A percentile compares a stretch with the other conserved stretches of the same genome.
Conservation (phyloP, 2,888 invertebrate genomes). For the Pollenia angustigena region DNA sequence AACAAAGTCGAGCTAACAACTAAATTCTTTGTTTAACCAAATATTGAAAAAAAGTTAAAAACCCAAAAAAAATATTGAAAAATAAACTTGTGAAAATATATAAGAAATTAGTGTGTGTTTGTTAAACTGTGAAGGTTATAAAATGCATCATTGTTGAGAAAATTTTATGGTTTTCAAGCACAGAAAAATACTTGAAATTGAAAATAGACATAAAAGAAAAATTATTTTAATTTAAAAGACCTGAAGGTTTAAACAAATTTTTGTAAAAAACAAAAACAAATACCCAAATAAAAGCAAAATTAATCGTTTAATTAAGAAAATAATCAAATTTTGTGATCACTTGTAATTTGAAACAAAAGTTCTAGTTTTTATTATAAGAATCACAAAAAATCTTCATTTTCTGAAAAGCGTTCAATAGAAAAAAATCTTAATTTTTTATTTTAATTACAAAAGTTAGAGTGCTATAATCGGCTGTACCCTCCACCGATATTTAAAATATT, state of each 20-base stretch:
- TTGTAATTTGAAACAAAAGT: too few relatives aligned
- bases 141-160: constrained; percentile 65
- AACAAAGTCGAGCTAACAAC: constrained; percentile 40
- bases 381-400: too few relatives aligned
- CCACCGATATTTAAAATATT: too few relatives aligned
- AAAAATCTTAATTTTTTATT: too few relatives aligned
- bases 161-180: constrained; percentile 52
- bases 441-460: too few relatives aligned
- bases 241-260: constrained; percentile 40
- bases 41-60: constrained; percentile 16
- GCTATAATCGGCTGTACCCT: too few relatives aligned
- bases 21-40: constrained; percentile 63
- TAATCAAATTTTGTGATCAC: background rate
- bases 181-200: background rate
- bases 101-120: constrained; percentile 62
- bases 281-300: background rate
- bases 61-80: background rate
- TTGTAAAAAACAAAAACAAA: constrained; percentile 2
- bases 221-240: constrained; percentile 9
- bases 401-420: too few relatives aligned
- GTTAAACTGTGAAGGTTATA: constrained; percentile 70
- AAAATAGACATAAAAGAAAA: constrained; percentile 2
- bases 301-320: background rate
- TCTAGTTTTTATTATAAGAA: too few relatives aligned
- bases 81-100: constrained; percentile 46